phyloP scores from a whole-genome alignment of 2,888 invertebrate species.

The Troglohyphantes excavatus region DNA sequence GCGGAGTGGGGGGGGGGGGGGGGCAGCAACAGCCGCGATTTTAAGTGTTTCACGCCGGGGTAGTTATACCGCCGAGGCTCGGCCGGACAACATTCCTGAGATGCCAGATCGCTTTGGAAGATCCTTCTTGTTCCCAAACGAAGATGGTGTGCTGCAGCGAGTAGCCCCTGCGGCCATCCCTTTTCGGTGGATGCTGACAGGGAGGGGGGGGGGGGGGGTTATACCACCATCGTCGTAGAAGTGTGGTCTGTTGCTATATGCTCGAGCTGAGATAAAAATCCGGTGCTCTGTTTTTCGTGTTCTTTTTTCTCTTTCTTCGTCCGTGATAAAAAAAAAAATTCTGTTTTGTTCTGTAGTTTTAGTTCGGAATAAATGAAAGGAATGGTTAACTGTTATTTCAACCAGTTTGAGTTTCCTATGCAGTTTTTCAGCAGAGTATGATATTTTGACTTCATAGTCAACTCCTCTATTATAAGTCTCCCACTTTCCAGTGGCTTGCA shows the following conservation, averaged over 20 bases:
- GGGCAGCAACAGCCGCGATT: constrained; percentile 22
- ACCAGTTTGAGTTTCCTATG: too few species aligned
- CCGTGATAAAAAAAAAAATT: too few species aligned
- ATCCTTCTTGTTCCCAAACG: constrained; percentile 44
- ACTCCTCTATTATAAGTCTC: too few species aligned
- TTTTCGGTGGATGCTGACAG: constrained; percentile 17
- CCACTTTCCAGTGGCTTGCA: too few species aligned
- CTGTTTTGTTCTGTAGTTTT: not conserved
- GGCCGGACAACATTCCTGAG: constrained; percentile 55
- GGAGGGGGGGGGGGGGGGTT: constrained; percentile 7
- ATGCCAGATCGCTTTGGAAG: constrained; percentile 41
- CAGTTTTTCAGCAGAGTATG: too few species aligned
- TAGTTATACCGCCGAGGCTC: constrained; percentile 37
- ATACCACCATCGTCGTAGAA: constrained; percentile 46
- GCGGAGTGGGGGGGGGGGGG: not conserved
- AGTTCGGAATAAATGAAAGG: not conserved
- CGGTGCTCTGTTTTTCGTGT: not conserved
- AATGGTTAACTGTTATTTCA: too few species aligned
- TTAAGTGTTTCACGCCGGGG: constrained; percentile 54
- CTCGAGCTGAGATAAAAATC: not conserved
- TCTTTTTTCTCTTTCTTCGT: not conserved
- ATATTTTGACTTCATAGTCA: too few species aligned
- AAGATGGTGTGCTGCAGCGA: not conserved
- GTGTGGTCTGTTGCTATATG: constrained; percentile 9
- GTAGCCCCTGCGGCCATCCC: constrained; percentile 44